These are phyloP conservation scores for Drosophila arawakana DNA, from an alignment of 1,140 invertebrate genomes.

Conservation along the genomic window DNA sequence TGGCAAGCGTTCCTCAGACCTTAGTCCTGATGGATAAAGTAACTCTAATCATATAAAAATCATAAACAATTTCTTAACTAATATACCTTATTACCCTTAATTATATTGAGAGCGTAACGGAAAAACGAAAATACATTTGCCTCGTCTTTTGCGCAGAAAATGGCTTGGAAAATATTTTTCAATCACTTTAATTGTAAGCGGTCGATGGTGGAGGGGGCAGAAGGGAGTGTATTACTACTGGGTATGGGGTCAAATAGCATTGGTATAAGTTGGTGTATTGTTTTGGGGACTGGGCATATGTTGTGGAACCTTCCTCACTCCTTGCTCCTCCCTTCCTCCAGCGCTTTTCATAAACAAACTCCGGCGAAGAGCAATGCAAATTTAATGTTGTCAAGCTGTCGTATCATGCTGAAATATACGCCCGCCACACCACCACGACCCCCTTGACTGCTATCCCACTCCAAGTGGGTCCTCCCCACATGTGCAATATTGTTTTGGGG, in stretches of 20 bases:
- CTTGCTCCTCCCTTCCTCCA: not conserved
- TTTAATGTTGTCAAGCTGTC: slow-evolving; percentile 82
- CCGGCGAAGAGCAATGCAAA: slow-evolving; percentile 79
- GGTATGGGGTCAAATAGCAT: slow-evolving; percentile 61
- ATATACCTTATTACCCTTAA: slow-evolving; percentile 15
- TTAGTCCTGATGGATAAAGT: too few relatives aligned
- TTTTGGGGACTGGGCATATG: slow-evolving; percentile 53
- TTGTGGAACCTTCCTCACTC: slow-evolving; percentile 9
- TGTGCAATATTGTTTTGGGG: slow-evolving; percentile 37
- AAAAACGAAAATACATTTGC: slow-evolving; percentile 58
- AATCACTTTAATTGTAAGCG: slow-evolving; percentile 81
- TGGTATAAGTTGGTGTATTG: slow-evolving; percentile 56
- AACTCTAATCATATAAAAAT: too few relatives aligned
- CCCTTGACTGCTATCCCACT: slow-evolving; percentile 7
- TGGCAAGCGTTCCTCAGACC: too few relatives aligned
- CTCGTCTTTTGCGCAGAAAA: slow-evolving; percentile 70
- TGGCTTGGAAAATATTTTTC: slow-evolving; percentile 83
- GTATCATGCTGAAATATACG: slow-evolving; percentile 81
- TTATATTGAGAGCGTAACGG: slow-evolving; percentile 7
- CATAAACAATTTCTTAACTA: too few relatives aligned
- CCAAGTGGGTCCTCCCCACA: not conserved
- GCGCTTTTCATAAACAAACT: slow-evolving; percentile 75
- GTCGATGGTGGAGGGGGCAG: not conserved
- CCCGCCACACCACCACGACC: slow-evolving; percentile 13
- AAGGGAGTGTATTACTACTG: slow-evolving; percentile 12